Evolutionary conservation across 2,113 vertebrate species (phyloP).

Genomic region (Ploceus nigricollis): DNA sequence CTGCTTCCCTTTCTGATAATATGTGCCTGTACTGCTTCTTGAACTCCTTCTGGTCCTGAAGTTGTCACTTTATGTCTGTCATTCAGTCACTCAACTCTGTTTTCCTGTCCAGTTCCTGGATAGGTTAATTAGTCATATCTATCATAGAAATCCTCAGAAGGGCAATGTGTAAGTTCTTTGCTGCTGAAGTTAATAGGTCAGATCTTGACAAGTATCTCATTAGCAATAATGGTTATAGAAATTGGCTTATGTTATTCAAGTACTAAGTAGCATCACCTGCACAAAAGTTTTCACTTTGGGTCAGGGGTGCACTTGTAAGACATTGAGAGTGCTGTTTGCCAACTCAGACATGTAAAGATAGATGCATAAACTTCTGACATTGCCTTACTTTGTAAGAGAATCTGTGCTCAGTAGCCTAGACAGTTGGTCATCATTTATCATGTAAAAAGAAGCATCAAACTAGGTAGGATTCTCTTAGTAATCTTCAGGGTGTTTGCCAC

Average conservation of each 20-base stretch:
- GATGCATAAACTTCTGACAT: slow-evolving; percentile 1
- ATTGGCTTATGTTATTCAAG: not conserved
- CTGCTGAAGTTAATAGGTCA: not conserved
- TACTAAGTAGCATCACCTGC: not conserved
- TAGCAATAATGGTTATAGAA: not conserved
- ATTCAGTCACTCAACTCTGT: not conserved
- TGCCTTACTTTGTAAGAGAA: not conserved
- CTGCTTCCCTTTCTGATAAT: not conserved
- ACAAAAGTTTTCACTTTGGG: not conserved
- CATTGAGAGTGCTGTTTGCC: not conserved
- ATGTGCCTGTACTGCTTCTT: not conserved
- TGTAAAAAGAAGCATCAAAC: not conserved
- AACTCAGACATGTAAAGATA: not conserved
- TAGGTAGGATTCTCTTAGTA: not conserved
- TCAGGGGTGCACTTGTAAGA: not conserved
- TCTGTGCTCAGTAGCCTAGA: not conserved
- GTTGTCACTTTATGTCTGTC: not conserved
- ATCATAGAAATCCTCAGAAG: not conserved
- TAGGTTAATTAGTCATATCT: not conserved
- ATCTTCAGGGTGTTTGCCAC: not conserved
- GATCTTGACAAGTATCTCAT: not conserved
- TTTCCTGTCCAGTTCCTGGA: not conserved
- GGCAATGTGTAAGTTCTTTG: not conserved
- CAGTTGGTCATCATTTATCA: not conserved
- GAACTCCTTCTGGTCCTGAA: not conserved